Evolutionary conservation across 2,113 vertebrate genomes (phyloP), one percentile per base, ranked within the genome.

Genomic region (Catharus minimus): DNA sequence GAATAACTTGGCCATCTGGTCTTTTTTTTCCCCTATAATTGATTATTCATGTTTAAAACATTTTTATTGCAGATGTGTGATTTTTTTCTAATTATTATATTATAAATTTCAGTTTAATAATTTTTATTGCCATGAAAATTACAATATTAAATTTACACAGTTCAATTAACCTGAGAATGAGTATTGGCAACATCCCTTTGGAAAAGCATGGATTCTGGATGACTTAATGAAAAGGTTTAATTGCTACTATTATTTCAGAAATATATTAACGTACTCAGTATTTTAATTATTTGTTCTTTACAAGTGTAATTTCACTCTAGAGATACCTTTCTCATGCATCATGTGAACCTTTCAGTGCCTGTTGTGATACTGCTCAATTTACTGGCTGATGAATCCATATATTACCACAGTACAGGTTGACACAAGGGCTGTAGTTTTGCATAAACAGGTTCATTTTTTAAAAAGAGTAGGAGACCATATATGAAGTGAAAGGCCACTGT

Each of bases 101-200:
- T 47, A 16, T n/a, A 62, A 87, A 53, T 53, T 49, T 8, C 14
- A 43, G 13, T 52, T 58, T 67, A 64, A 64, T 82, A 50, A 19
- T 50, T 24, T 75, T 90, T 72, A 27, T 68, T 82, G n/a, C 7
- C 17, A 62, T 27, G 16, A 71, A 84, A 82, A 62, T 15, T 19
- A n/a, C 12, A 47, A 13, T 24, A 47, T 55, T 66, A 50, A 20
- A 85, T 88, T 79, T 88, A 67, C n/a, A 64, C 10, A 52, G 39
- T 79, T 89, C 43, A 89, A 64, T 88, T 93, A 93, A 72, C 26
- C 50, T 68, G 30, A 80, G 61, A 52, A 86, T 28, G 18, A 28
- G 7, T 26, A 60, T 28, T 1, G 2, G 28, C 23, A 85, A 50
- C 11, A 65, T 44, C 12, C 47, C 12, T 57, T 83, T 58, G 47